phyloP scores from a whole-genome alignment of 2,797 vertebrate species.

The Rhadinocentrus ornatus region DNA sequence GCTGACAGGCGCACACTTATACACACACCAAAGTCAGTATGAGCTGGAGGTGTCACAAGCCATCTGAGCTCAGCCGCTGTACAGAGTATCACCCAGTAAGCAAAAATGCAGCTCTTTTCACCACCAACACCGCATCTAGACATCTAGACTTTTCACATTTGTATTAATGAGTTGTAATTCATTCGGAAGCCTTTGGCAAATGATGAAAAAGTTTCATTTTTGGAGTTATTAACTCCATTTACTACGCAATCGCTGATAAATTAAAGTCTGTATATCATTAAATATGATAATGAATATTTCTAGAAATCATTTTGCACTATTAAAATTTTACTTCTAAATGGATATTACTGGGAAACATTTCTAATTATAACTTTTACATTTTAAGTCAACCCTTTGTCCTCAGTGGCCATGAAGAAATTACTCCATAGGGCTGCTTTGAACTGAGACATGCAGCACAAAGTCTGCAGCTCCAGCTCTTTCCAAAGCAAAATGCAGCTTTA shows the following conservation, averaged over 20 bases:
- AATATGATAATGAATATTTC: too few species aligned
- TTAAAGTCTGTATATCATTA: background rate
- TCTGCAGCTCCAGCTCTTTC: background rate
- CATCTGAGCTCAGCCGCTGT: constrained; percentile 12
- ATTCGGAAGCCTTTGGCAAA: background rate
- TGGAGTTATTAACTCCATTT: background rate
- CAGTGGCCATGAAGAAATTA: background rate
- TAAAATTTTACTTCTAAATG: background rate
- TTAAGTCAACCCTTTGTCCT: background rate
- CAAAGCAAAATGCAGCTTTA: background rate
- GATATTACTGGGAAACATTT: background rate
- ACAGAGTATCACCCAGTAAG: background rate
- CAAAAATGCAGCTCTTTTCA: background rate
- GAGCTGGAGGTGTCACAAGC: constrained; percentile 28
- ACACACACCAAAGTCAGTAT: background rate
- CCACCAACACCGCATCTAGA: too few species aligned
- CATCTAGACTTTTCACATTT: too few species aligned
- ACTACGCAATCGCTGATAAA: background rate
- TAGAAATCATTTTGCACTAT: background rate
- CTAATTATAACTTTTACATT: background rate
- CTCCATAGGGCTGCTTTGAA: background rate
- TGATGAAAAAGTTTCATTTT: background rate
- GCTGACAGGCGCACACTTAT: constrained; percentile 21
- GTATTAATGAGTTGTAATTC: background rate
- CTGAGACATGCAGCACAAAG: background rate